Percentiles rank a stretch among this genome's conserved stretches.
Conservation (phyloP, 2,797 vertebrate species). For the Antennarius maculatus region DNA sequence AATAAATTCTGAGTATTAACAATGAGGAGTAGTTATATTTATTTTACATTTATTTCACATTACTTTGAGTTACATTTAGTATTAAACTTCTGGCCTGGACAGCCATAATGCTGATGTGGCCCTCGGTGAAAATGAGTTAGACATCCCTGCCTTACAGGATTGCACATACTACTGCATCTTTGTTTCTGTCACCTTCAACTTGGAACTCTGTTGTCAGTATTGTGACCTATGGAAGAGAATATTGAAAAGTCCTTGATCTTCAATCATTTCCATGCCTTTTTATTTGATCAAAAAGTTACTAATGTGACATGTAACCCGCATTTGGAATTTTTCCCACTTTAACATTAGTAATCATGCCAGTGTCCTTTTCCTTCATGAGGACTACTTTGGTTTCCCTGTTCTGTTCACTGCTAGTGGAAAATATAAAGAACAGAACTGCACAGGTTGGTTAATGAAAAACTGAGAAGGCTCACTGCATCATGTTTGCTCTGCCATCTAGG, state of each 20-base stretch:
- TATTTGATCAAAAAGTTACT: neutral
- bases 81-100: no score
- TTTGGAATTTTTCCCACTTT: neutral
- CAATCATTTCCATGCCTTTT: no score
- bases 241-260: neutral
- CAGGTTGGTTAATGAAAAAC: neutral
- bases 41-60: no score
- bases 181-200: neutral
- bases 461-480: neutral
- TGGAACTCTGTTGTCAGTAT: neutral
- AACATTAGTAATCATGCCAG: neutral
- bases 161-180: neutral
- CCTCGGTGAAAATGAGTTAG: no score
- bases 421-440: neutral
- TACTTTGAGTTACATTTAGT: no score
- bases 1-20: no score
- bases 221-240: neutral
- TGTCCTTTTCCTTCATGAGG: neutral
- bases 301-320: neutral
- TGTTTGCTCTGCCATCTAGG: slow-evolving; percentile 72
- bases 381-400: neutral
- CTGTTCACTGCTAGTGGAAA: neutral
- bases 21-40: no score
- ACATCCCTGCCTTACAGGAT: no score
- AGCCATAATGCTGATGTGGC: no score